Conservation (phyloP, 2,797 vertebrate genomes). For the Eutrigla gurnardus region DNA sequence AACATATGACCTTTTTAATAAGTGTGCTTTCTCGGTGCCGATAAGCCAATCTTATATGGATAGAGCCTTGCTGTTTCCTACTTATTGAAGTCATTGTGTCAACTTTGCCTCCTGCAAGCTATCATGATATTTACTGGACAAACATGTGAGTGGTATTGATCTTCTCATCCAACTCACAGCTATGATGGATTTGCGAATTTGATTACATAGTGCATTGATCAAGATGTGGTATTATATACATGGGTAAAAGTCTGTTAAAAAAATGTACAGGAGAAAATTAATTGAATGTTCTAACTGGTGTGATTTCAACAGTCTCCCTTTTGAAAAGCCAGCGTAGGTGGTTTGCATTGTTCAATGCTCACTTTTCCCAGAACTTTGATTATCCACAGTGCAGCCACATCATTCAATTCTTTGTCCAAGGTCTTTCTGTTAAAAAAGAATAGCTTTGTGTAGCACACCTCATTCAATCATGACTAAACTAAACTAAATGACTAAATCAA, state of each 20-base stretch:
- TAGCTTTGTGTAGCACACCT: neutral
- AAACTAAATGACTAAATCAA: conserved; percentile 5
- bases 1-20: neutral
- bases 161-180: neutral
- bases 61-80: neutral
- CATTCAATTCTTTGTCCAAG: conserved; percentile 23
- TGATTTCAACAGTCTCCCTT: conserved; percentile 53
- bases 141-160: neutral
- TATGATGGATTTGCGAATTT: neutral
- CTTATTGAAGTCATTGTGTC: neutral
- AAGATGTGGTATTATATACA: neutral
- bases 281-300: conserved; percentile 68
- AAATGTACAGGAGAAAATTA: too few species aligned
- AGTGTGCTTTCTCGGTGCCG: neutral
- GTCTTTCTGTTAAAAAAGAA: conserved; percentile 19
- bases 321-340: conserved; percentile 57
- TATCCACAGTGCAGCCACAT: conserved; percentile 48
- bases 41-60: neutral
- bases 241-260: neutral
- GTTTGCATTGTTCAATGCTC: conserved; percentile 52
- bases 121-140: neutral
- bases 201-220: neutral
- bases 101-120: neutral
- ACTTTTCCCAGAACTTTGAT: conserved; percentile 52
- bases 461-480: neutral